phyloP scores from a whole-genome alignment of 2,113 vertebrate species.

The Enhydra lutris region DNA sequence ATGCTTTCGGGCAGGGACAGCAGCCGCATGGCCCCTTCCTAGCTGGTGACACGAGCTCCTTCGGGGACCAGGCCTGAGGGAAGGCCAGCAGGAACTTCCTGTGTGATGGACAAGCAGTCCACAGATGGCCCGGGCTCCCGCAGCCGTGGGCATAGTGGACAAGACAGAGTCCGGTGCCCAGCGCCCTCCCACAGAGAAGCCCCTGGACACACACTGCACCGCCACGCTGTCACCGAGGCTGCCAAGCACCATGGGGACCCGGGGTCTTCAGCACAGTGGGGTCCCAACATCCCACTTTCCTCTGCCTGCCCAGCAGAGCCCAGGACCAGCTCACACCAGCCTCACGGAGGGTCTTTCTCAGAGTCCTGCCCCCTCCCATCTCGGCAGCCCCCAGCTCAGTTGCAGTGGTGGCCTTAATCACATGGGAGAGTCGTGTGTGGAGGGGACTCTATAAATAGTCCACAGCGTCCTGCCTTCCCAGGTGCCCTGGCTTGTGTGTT shows the following conservation, averaged over 20 bases:
- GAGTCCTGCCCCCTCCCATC: not conserved
- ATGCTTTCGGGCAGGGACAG: rapidly evolving
- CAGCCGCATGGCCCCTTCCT: not conserved
- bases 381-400: not conserved
- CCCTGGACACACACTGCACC: not conserved
- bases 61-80: too few species aligned
- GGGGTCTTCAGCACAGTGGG: not conserved
- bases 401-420: not conserved
- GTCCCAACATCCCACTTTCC: not conserved
- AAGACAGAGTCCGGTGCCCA: rapidly evolving
- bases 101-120: rapidly evolving
- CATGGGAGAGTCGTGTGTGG: not conserved
- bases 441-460: conserved; percentile 55
- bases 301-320: not conserved
- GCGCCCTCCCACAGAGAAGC: rapidly evolving
- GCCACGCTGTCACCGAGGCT: not conserved
- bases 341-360: rapidly evolving
- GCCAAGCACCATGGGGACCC: not conserved
- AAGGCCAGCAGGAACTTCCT: not conserved
- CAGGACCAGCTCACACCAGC: rapidly evolving
- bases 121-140: not conserved
- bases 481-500: not conserved
- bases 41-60: not conserved
- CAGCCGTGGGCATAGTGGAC: rapidly evolving
- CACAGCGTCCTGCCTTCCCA: conserved; percentile 32